Conservation (phyloP, 2,797 vertebrate species). For the Lophotriccus pileatus region DNA sequence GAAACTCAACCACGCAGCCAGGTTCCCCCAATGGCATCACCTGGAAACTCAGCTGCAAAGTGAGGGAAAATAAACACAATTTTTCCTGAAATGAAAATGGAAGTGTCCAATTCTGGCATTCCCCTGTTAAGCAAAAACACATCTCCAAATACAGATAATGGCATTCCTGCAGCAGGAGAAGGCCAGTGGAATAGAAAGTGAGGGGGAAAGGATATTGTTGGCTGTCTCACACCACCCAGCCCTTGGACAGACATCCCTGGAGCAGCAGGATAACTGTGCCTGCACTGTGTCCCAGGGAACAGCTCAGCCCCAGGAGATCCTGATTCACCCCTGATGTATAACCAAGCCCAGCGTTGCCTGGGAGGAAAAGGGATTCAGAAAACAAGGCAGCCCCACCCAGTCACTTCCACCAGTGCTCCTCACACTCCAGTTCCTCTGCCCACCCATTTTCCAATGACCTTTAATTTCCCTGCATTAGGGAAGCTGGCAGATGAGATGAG, state of each 20-base stretch:
- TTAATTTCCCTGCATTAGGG: accelerated
- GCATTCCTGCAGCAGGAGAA: background rate
- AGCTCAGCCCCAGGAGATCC: background rate
- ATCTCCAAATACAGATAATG: background rate
- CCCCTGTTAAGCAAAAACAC: background rate
- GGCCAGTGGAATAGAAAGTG: background rate
- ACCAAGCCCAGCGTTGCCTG: accelerated
- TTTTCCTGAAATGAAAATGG: background rate
- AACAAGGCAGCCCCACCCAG: background rate
- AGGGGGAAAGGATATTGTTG: accelerated
- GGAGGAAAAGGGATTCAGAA: background rate
- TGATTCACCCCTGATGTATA: background rate
- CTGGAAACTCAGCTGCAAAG: background rate
- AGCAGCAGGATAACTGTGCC: background rate
- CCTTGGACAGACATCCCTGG: background rate
- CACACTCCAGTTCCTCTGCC: background rate
- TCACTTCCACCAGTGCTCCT: background rate
- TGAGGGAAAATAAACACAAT: background rate
- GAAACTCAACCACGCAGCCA: background rate
- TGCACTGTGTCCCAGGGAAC: background rate
- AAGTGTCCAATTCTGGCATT: background rate
- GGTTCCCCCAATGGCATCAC: background rate
- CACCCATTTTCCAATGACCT: accelerated
- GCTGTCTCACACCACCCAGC: background rate
- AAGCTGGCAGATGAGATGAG: background rate